Evolutionary conservation across 2,888 invertebrate species (phyloP), one percentile per base, ranked within the genome.

Genomic region (Epistrophe grossulariae): DNA sequence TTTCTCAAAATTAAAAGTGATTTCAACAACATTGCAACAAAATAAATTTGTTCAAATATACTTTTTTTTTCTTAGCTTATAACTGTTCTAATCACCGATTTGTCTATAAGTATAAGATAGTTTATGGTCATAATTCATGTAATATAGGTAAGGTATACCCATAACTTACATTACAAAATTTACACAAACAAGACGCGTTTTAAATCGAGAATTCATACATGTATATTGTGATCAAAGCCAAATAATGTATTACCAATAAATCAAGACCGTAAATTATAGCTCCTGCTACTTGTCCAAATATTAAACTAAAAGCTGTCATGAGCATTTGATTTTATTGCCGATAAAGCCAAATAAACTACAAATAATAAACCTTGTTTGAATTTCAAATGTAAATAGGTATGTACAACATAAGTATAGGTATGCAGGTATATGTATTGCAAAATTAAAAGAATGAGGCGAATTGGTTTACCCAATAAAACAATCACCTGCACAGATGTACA

Each of bases 301-400:
- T 78, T 62, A 66, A 72, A 57, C 73, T 71, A 74, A 85, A 59
- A 81, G 78, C 82, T 85, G 85, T 85, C 85, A 85, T 74, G 85
- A 81, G 81, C 81, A 74, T 81, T 78, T 74, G 85, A 81, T 85
- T 66, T 70, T 57, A 59, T 52, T 74, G 35, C 70, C 13, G 85
- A 82, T 85, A 78, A 62, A 81, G 40, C 40, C 52, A 24, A 10
- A 71, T 73, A 73, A 78, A 48, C 66, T 45, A 68, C 77, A 70
- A 40, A 60, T 38, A 60, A 60, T 40, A 72, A 80, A 68, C 50
- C 24, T 28, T 55, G 35, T 40, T 15, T 17, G 50, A 57, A 50
- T 70, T 68, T 40, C 28, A 55, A 45, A 77, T 66, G 13, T 35
- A 35, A 5, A 31, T 31, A 31, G 2, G 31, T 31, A 31, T 7